Conservation (phyloP, 1,140 invertebrate genomes). For the Eupristina koningsbergeri region DNA sequence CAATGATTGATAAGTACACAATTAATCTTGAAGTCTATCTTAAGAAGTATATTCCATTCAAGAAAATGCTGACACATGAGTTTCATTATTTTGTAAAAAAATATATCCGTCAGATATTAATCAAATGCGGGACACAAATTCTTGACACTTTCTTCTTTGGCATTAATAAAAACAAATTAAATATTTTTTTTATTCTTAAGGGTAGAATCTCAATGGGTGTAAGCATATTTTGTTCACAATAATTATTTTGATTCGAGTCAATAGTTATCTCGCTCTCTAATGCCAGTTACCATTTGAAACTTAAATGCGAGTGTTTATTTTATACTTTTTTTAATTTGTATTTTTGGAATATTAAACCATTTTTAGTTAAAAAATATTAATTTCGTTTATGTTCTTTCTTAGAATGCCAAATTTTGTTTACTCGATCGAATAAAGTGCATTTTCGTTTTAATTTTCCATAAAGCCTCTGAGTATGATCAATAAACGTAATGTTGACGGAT, state of each 20-base stretch:
- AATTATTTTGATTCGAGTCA: not conserved
- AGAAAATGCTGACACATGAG: slow-evolving; percentile 22
- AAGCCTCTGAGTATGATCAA: not conserved
- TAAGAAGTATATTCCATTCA: not conserved
- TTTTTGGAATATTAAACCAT: not conserved
- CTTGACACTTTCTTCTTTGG: not conserved
- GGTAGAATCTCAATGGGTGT: not conserved
- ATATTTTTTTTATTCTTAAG: not conserved
- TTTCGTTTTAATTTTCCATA: not conserved
- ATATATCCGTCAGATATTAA: not conserved
- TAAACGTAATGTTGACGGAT: not conserved
- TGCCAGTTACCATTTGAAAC: not conserved
- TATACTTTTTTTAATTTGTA: not conserved
- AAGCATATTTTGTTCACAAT: not conserved
- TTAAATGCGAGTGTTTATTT: not conserved
- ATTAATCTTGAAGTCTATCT: slow-evolving; percentile 19
- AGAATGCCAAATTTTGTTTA: not conserved
- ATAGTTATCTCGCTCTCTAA: not conserved
- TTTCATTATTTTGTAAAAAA: slow-evolving; percentile 6
- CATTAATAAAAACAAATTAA: not conserved
- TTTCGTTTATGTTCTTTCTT: not conserved
- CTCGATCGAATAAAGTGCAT: not conserved
- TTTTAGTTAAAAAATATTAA: not conserved
- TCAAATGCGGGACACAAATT: not conserved
- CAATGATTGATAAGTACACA: slow-evolving; percentile 16